Evolutionary conservation across 2,888 invertebrate genomes (phyloP).

Genomic region (Chymomyza fuscimana): DNA sequence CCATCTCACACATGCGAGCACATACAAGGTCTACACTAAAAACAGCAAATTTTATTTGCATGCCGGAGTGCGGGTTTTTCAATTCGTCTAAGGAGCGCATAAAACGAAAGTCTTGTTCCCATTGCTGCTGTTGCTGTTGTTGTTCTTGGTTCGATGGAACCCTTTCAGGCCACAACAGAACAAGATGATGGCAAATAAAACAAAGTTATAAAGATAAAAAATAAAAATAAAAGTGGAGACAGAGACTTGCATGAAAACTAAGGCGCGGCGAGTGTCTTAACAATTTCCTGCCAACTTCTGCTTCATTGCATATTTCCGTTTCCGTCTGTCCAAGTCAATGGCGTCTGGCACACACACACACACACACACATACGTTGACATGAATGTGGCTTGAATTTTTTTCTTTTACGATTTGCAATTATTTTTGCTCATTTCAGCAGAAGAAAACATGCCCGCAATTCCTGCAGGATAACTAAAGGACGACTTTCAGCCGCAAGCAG

Average conservation of each 20-base stretch:
- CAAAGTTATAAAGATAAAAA: conserved; percentile 47
- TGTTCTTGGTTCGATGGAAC: conserved; percentile 34
- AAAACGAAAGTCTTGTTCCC: conserved; percentile 40
- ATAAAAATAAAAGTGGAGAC: neutral
- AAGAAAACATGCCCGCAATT: conserved; percentile 66
- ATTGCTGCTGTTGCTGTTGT: neutral
- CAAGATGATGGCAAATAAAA: conserved; percentile 61
- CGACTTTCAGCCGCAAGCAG: conserved; percentile 23
- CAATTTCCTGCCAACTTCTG: conserved; percentile 73
- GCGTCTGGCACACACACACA: conserved; percentile 23
- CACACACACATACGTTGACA: conserved; percentile 18
- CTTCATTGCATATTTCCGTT: conserved; percentile 73
- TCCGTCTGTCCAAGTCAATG: conserved; percentile 40
- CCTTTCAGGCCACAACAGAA: conserved; percentile 43
- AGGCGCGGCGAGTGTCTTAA: conserved; percentile 59
- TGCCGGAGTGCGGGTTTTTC: conserved; percentile 50
- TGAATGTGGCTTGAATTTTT: conserved; percentile 17
- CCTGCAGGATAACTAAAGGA: conserved; percentile 61
- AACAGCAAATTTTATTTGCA: conserved; percentile 68
- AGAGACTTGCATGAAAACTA: neutral
- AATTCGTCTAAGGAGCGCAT: conserved; percentile 63
- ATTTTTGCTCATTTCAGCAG: conserved; percentile 74
- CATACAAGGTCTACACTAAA: conserved; percentile 51
- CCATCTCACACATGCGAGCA: neutral
- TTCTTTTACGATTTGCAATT: conserved; percentile 71